Evolutionary conservation across 2,113 vertebrate genomes (phyloP).

Genomic region (Caranx ignobilis): DNA sequence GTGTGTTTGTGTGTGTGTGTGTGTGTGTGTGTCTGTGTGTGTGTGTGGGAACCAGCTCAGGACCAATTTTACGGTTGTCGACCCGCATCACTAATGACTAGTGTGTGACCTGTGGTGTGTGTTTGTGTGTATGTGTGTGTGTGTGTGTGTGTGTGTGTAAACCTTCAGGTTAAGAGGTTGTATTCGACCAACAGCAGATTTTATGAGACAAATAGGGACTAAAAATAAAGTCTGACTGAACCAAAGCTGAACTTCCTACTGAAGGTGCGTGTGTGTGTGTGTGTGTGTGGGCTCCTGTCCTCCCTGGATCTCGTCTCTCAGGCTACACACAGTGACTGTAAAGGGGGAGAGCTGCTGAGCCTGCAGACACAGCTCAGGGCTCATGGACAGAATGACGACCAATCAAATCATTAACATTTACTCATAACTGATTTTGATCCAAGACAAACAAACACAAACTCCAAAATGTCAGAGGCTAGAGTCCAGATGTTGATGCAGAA

Average conservation of each 20-base stretch:
- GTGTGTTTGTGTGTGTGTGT: constrained; percentile 15
- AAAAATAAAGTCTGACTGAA: not conserved
- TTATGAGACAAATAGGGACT: not conserved
- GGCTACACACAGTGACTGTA: not conserved
- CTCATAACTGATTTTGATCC: too few relatives aligned
- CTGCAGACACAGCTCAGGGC: too few relatives aligned
- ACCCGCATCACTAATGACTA: constrained; percentile 39
- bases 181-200: constrained; percentile 13
- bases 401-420: too few relatives aligned
- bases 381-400: too few relatives aligned
- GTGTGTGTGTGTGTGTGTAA: not conserved
- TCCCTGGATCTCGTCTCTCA: not conserved
- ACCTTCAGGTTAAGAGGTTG: not conserved
- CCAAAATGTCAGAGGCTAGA: too few relatives aligned
- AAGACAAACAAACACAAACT: too few relatives aligned
- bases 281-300: not conserved
- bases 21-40: not conserved
- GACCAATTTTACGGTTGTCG: constrained; percentile 46
- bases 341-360: too few relatives aligned
- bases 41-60: constrained; percentile 31
- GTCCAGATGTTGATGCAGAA: too few relatives aligned
- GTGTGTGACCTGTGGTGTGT: constrained; percentile 30
- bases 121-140: not conserved
- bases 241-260: not conserved
- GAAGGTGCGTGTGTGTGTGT: too few relatives aligned